A percentile compares a stretch with the other conserved stretches of the same genome.
Evolutionary conservation across 2,797 vertebrate genomes (phyloP).

Genomic region (Squalus acanthias): DNA sequence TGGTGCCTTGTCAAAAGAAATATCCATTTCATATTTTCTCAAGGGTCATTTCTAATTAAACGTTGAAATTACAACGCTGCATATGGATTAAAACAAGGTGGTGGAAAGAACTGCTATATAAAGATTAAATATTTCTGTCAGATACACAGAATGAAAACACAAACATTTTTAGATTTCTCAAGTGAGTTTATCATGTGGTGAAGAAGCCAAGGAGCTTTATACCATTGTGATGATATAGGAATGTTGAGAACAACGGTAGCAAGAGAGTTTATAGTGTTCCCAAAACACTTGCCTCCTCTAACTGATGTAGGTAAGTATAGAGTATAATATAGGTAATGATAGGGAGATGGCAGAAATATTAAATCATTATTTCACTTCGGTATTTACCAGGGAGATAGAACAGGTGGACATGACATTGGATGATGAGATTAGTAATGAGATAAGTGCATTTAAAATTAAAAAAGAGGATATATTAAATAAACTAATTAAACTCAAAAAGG

Average conservation of each 20-base stretch:
- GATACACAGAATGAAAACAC: background rate
- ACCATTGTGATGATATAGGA: background rate
- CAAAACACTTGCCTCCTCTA: background rate
- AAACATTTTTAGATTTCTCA: background rate
- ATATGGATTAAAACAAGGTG: background rate
- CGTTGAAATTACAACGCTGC: background rate
- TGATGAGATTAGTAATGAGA: too few relatives aligned
- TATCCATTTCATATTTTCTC: constrained; percentile 44
- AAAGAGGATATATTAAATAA: too few relatives aligned
- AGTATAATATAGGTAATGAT: too few relatives aligned
- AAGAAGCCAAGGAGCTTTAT: background rate
- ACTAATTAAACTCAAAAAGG: too few relatives aligned
- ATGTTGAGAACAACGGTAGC: background rate
- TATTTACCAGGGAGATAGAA: too few relatives aligned
- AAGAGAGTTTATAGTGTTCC: background rate
- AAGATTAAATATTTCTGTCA: background rate
- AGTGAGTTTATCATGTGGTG: background rate
- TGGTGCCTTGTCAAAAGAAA: constrained; percentile 50
- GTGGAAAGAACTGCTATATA: background rate
- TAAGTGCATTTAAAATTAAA: too few relatives aligned
- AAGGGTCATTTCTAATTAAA: constrained; percentile 44
- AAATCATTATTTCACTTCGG: too few relatives aligned
- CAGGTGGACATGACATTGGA: too few relatives aligned
- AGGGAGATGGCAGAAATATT: too few relatives aligned
- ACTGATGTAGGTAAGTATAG: background rate